Conservation (phyloP, 2,797 vertebrate species). For the Channa striata region DNA sequence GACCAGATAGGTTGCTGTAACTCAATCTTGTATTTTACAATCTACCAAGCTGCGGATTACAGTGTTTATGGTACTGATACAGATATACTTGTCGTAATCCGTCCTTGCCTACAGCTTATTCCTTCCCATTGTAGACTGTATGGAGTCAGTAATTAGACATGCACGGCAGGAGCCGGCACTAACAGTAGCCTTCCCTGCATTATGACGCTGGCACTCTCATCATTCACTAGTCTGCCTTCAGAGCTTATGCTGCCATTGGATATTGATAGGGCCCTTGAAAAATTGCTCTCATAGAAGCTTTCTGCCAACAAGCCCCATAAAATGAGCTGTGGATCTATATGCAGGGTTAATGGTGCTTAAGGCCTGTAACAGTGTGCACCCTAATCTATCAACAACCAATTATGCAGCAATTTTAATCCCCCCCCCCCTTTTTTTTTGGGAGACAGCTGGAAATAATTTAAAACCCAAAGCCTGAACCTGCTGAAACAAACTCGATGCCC, state of each 20-base stretch:
- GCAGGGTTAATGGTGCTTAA: constrained; percentile 75
- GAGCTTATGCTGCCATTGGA: constrained; percentile 68
- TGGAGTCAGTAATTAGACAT: constrained; percentile 52
- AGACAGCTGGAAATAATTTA: constrained; percentile 36
- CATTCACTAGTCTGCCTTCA: constrained; percentile 66
- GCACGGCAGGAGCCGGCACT: constrained; percentile 33
- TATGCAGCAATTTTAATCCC: constrained; percentile 40
- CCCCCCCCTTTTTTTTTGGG: constrained; percentile 46
- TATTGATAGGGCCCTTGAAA: constrained; percentile 77
- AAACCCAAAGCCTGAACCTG: constrained; percentile 33
- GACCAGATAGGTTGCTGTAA: constrained; percentile 51
- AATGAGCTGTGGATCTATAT: constrained; percentile 67
- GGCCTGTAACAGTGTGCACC: constrained; percentile 48
- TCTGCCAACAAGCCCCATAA: constrained; percentile 74
- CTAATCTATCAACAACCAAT: constrained; percentile 72
- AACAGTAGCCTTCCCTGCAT: constrained; percentile 59
- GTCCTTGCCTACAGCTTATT: constrained; percentile 36
- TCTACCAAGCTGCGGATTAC: constrained; percentile 51
- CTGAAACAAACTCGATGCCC: not conserved
- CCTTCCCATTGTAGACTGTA: constrained; percentile 7
- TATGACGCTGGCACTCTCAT: constrained; percentile 68
- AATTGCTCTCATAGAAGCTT: constrained; percentile 69
- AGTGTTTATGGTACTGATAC: constrained; percentile 47
- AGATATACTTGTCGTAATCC: constrained; percentile 41
- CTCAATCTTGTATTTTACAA: constrained; percentile 66